Conservation (phyloP, 2,888 invertebrate species). For the Ichneumon xanthorius region DNA sequence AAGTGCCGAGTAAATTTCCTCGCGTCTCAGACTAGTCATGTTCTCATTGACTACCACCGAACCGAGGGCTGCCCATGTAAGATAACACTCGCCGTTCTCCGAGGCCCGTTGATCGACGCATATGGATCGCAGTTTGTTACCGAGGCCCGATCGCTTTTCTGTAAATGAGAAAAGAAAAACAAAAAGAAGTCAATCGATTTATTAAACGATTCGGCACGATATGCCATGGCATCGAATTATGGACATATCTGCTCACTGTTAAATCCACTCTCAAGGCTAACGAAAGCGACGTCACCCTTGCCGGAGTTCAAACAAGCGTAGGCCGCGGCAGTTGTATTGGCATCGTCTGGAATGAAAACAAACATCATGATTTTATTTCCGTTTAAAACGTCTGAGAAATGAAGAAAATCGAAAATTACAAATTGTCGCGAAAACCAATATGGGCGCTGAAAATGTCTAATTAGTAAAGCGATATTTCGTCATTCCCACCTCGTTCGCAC, state of each 20-base stretch:
- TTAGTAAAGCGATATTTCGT: slow-evolving; percentile 46
- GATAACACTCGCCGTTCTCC: slow-evolving; percentile 73
- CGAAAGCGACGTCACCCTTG: slow-evolving; percentile 91
- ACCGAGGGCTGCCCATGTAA: slow-evolving; percentile 81
- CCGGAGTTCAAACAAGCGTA: slow-evolving; percentile 88
- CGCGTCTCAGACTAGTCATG: slow-evolving; percentile 86
- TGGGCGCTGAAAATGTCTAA: too few relatives aligned
- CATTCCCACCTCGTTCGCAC: slow-evolving; percentile 70
- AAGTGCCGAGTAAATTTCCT: slow-evolving; percentile 90
- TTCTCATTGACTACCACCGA: slow-evolving; percentile 87
- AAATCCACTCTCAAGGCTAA: slow-evolving; percentile 86
- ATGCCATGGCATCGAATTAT: neutral
- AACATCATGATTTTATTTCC: neutral
- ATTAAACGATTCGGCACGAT: neutral
- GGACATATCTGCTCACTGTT: slow-evolving; percentile 32
- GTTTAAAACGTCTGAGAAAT: too few relatives aligned
- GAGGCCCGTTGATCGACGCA: slow-evolving; percentile 75
- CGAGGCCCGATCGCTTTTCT: slow-evolving; percentile 29
- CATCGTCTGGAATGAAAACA: slow-evolving; percentile 18
- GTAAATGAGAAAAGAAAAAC: slow-evolving; percentile 12
- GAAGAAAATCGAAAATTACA: too few relatives aligned
- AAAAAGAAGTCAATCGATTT: slow-evolving; percentile 10
- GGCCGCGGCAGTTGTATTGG: slow-evolving; percentile 42
- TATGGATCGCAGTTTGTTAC: slow-evolving; percentile 71
- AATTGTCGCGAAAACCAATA: too few relatives aligned